These are phyloP conservation scores for Ceyx margarethae DNA, from an alignment of 2,113 vertebrate species.

Conservation along the genomic window DNA sequence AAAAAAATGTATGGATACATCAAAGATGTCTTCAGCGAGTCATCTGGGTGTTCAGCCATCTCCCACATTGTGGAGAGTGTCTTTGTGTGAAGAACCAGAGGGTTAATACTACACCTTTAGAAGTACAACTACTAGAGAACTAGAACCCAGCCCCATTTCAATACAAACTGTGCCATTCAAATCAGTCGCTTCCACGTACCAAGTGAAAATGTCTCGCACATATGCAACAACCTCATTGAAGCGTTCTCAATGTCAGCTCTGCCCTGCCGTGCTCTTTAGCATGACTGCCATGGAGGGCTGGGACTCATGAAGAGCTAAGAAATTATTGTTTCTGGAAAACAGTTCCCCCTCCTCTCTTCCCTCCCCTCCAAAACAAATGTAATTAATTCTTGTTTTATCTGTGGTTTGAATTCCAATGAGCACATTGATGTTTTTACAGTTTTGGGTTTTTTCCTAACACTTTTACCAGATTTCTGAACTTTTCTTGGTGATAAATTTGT, in stretches of 20 bases:
- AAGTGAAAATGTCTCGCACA: neutral
- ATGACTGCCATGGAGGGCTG: neutral
- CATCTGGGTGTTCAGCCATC: neutral
- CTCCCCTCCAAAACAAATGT: rapidly evolving
- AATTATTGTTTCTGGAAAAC: neutral
- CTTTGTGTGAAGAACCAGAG: conserved; percentile 42
- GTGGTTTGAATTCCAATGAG: neutral
- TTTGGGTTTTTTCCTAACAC: neutral
- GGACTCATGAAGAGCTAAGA: neutral
- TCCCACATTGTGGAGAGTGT: neutral
- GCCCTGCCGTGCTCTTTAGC: neutral
- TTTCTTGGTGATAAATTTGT: conserved; percentile 40
- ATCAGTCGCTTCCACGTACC: conserved; percentile 62
- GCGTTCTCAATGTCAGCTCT: neutral
- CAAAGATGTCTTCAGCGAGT: neutral
- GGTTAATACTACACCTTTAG: conserved; percentile 45
- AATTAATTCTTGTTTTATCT: neutral
- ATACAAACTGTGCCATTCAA: conserved; percentile 69
- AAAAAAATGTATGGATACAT: conserved; percentile 8
- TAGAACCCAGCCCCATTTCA: conserved; percentile 9
- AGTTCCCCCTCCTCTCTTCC: neutral
- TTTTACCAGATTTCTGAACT: conserved; percentile 32
- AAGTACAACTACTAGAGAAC: neutral
- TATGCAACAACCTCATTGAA: conserved; percentile 21
- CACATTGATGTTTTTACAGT: conserved; percentile 19